Evolutionary conservation across 1,140 invertebrate species (phyloP), one percentile per base, ranked within the genome.

Genomic region (Heliconius melpomene): DNA sequence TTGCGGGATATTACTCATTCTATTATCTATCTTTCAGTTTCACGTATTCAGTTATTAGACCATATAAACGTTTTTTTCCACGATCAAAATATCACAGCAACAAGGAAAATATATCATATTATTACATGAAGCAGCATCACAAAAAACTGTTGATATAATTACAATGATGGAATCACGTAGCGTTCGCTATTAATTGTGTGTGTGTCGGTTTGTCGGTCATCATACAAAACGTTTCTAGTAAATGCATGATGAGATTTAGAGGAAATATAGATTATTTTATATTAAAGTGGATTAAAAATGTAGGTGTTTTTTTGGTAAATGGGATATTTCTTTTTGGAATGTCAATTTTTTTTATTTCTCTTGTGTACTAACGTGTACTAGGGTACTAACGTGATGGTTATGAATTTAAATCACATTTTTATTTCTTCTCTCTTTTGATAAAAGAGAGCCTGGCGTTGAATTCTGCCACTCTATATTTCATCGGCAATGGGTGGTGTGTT

Each of bases 61-160:
- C 54, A 60, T 8, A 11, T 23, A 66, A 66, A 66, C 26, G 26
- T 66, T 66, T 66, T 66, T 66, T 66, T 29, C 60, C 60, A 29
- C 26, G 60, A 66, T 66, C 23, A 11, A 66, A 66, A 66, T 1
- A 66, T 66, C 23, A 16, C 13, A 26, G 9, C 57, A 26, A 57
- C 13, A 18, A 66, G 60, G 60, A 66, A 66, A 66, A 66, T 66
- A 29, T 13, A 26, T 66, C 26, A n/a, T 26, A 2, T 16, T 66
- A 66, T 16, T 66, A 66, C 26, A 0, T 2, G 29, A 66, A 66
- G 57, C 54, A 5, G 6, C 6, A 66, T 66, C 60, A 66, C 60
- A 66, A 66, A 36, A 66, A 66, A 66, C 60, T 66, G 20, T 60
- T 66, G 60, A 66, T 66, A 66, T 66, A 66, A 66, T 66, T 66